Evolutionary conservation across 2,888 invertebrate genomes (phyloP), one percentile per base, ranked within the genome.

Genomic region (Ecdyonurus torrentis): DNA sequence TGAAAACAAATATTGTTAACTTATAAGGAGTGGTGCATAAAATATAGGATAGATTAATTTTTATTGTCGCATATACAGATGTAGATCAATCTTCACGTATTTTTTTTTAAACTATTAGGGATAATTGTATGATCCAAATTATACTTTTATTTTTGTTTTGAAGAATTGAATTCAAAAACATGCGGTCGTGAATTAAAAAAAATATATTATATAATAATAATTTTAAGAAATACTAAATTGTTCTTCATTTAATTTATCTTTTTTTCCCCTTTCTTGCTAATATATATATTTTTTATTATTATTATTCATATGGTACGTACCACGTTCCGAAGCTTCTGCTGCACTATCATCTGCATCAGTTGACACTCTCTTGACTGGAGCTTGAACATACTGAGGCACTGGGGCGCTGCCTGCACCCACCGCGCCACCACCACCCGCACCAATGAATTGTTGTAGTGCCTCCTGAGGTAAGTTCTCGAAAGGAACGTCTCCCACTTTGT

Each of bases 401-500:
- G 83, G 83, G 70, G 86, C 87, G 69, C 87, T 88, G 52, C 25
- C 61, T 53, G 55, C 18, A 61, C 23, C 1, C 37, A 61, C 64
- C 60, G 81, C 77, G 25, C 76, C 73, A 3, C 79, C 87, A 63
- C 89, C 89, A 62, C 90, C 91, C n/a, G 87, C 87, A 22, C 86
- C 83, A 70, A 89, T 91, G 74, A 91, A 90, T 73, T 91, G 90
- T 52, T 89, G 89, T 64, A 91, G 74, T 68, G 91, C 91, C 74
- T 91, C 90, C 61, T 90, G 89, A 1, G 91, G 90, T 61, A 91
- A 74, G 66, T 86, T 88, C 66, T 90, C 90, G 61, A 91, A 77
- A 2, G 89, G 86, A 63, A 89, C 89, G 66, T 89, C 91, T 25
- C 91, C 91, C 53, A 90, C 85, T 78, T 91, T 91, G 70, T 91